These are phyloP conservation scores for Apodemia mormo DNA, from an alignment of 2,888 invertebrate genomes.

Conservation along the genomic window DNA sequence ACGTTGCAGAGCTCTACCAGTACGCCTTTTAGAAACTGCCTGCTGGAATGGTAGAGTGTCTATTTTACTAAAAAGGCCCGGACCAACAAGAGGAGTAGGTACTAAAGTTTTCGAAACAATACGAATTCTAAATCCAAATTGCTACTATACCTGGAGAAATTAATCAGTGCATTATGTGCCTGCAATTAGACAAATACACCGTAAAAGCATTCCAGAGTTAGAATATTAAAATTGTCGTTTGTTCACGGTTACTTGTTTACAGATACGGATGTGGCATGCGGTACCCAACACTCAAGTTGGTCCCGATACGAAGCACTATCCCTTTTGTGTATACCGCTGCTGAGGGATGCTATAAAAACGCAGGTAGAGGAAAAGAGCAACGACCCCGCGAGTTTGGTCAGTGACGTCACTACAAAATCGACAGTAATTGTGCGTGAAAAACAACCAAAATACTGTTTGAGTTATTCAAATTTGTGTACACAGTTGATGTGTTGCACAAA, in stretches of 20 bases:
- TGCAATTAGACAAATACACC: background rate
- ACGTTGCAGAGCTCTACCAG: no score
- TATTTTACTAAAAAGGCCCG: no score
- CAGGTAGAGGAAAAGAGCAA: constrained; percentile 74
- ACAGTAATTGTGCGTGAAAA: constrained; percentile 1
- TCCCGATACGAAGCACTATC: constrained; percentile 38
- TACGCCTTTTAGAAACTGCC: no score
- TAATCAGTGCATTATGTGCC: background rate
- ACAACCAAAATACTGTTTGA: background rate
- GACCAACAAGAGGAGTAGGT: no score
- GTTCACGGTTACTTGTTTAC: constrained; percentile 2
- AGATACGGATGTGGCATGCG: constrained; percentile 10
- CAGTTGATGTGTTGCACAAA: constrained; percentile 2
- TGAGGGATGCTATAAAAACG: constrained; percentile 75
- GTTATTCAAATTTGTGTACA: background rate
- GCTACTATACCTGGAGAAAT: background rate
- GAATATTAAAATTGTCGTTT: background rate
- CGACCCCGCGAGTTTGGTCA: constrained; percentile 67
- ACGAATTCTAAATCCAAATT: background rate
- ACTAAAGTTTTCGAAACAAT: no score
- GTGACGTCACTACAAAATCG: constrained; percentile 64
- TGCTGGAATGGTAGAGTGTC: no score
- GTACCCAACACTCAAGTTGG: constrained; percentile 5
- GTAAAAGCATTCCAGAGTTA: background rate
- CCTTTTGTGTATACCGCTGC: constrained; percentile 55